These are phyloP conservation scores for Eclectus roratus DNA, from an alignment of 2,113 vertebrate genomes.

Conservation along the genomic window DNA sequence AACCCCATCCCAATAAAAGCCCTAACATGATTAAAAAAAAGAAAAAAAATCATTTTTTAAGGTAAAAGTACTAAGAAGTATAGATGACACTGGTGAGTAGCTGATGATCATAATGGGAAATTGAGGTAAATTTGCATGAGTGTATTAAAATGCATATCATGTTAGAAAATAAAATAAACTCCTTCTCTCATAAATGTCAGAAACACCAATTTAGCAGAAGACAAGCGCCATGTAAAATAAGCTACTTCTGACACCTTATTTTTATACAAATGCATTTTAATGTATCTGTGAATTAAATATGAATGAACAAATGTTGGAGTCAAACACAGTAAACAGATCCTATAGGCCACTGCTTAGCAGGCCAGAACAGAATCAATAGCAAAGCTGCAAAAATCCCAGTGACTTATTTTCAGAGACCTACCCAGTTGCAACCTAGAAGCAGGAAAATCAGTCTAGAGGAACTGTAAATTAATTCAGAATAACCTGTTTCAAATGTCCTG, in stretches of 20 bases:
- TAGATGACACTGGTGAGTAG: background rate
- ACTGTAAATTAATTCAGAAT: background rate
- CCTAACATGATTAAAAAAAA: background rate
- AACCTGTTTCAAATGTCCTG: background rate
- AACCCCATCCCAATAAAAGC: background rate
- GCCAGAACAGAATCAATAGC: background rate
- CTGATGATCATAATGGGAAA: background rate
- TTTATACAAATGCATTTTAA: background rate
- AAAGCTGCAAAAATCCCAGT: background rate
- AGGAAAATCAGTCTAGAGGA: background rate
- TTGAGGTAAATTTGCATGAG: background rate
- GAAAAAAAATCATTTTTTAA: background rate
- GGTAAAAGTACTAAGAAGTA: background rate
- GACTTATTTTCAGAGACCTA: background rate
- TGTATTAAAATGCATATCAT: background rate
- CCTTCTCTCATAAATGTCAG: background rate
- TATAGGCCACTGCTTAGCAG: background rate
- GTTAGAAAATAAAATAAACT: background rate
- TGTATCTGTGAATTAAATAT: background rate
- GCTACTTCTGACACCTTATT: background rate
- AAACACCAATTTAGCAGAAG: background rate
- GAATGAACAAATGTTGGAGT: background rate
- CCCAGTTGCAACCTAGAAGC: background rate
- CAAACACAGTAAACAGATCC: background rate
- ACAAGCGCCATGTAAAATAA: background rate